Evolutionary conservation across 23 tunicate species (phyloP).

Genomic region (Aplidium turbinatum): DNA sequence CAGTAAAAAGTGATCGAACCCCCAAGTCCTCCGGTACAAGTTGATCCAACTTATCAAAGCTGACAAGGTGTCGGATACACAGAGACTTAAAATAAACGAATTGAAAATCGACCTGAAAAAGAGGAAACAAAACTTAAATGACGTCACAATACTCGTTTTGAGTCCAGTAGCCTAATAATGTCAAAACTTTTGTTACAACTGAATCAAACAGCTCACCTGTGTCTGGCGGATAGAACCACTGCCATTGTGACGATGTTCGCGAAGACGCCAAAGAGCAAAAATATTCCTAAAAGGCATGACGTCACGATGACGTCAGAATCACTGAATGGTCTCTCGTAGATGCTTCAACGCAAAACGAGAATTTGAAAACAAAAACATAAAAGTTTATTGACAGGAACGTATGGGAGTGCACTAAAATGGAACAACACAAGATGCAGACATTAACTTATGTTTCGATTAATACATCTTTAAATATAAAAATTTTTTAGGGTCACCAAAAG

Average conservation of each 20-base stretch:
- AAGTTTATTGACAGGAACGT: too few species aligned
- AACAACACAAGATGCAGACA: too few species aligned
- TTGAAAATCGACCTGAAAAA: conserved; percentile 26
- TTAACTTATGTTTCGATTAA: too few species aligned
- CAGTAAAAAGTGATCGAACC: conserved; percentile 48
- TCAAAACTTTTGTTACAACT: neutral
- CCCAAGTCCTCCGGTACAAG: conserved; percentile 75
- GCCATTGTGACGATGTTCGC: neutral
- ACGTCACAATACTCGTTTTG: neutral
- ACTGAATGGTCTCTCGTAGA: too few species aligned
- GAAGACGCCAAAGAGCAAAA: neutral
- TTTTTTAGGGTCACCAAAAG: too few species aligned
- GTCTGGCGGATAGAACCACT: neutral
- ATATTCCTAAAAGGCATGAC: neutral
- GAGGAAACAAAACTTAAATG: neutral
- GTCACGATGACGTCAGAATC: neutral
- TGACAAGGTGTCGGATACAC: conserved; percentile 63
- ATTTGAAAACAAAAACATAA: too few species aligned
- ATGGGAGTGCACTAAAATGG: too few species aligned
- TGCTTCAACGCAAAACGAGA: too few species aligned
- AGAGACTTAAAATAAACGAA: conserved; percentile 36
- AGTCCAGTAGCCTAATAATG: neutral
- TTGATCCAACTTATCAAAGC: conserved; percentile 68
- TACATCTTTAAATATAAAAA: too few species aligned
- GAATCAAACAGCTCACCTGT: neutral